phyloP scores from a whole-genome alignment of 2,888 invertebrate species.

The Pseudolycoriella hygida region DNA sequence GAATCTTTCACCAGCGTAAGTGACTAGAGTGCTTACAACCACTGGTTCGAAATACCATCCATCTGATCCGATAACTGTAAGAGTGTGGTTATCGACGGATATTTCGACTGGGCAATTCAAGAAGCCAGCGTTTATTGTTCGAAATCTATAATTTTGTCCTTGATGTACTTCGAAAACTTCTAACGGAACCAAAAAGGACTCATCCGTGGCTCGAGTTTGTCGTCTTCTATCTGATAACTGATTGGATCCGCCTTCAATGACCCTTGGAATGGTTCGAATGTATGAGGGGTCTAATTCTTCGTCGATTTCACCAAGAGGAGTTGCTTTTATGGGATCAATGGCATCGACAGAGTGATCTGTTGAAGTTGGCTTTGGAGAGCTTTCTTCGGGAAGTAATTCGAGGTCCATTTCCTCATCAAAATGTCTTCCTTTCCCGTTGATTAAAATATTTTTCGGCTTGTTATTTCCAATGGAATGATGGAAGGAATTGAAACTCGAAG shows the following conservation, averaged over 20 bases:
- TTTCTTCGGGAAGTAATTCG: no score
- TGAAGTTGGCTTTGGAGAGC: background rate
- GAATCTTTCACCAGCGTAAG: conserved; percentile 77
- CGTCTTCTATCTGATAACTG: background rate
- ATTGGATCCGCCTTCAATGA: no score
- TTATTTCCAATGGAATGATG: conserved; percentile 69
- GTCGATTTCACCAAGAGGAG: background rate
- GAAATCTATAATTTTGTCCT: conserved; percentile 60
- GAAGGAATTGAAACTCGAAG: conserved; percentile 64
- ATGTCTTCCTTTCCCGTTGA: conserved; percentile 61
- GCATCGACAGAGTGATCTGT: background rate
- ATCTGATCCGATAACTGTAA: conserved; percentile 61
- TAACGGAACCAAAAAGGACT: conserved; percentile 15
- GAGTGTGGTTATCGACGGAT: conserved; percentile 65
- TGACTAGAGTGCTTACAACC: conserved; percentile 48
- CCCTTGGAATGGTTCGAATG: no score
- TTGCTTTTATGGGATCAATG: background rate
- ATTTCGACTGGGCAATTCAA: conserved; percentile 74
- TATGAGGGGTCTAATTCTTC: background rate
- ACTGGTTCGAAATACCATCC: conserved; percentile 60
- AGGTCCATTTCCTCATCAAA: conserved; percentile 11
- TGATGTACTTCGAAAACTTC: conserved; percentile 20
- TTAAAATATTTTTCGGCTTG: conserved; percentile 60
- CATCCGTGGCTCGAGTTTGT: background rate
- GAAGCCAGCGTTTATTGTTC: conserved; percentile 71